Percentiles rank a stretch among this genome's conserved stretches.
These are phyloP conservation scores for Acanthoscelides obtectus DNA, from an alignment of 2,888 invertebrate genomes.

Conservation along the genomic window DNA sequence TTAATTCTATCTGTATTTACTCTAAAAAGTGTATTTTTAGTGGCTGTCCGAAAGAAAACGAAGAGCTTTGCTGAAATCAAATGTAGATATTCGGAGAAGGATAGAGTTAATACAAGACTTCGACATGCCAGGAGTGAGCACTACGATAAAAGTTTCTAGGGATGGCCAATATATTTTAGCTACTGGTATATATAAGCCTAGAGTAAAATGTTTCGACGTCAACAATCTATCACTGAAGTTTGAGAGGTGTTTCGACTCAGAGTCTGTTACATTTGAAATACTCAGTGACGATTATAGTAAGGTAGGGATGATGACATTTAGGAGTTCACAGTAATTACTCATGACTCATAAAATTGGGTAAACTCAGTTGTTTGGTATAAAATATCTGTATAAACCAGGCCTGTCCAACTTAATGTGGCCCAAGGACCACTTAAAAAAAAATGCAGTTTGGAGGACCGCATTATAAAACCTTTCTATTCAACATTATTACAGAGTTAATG, in stretches of 20 bases:
- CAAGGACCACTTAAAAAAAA: no score
- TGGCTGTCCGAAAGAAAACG: constrained; percentile 85
- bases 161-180: constrained; percentile 92
- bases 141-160: constrained; percentile 74
- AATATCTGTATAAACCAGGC: no score
- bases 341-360: no score
- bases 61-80: constrained; percentile 76
- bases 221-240: constrained; percentile 95
- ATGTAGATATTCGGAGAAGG: constrained; percentile 82
- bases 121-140: constrained; percentile 95
- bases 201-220: constrained; percentile 94
- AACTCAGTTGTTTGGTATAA: no score
- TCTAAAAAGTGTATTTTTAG: constrained; percentile 47
- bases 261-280: constrained; percentile 89
- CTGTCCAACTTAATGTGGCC: no score
- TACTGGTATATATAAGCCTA: constrained; percentile 93
- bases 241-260: constrained; percentile 95
- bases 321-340: neutral
- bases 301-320: constrained; percentile 56
- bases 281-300: constrained; percentile 96
- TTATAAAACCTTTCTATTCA: no score
- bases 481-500: no score
- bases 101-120: constrained; percentile 98
- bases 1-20: neutral
- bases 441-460: no score